phyloP scores from a whole-genome alignment of 2,797 vertebrate genomes.

The Parauchenoglanis ngamensis region DNA sequence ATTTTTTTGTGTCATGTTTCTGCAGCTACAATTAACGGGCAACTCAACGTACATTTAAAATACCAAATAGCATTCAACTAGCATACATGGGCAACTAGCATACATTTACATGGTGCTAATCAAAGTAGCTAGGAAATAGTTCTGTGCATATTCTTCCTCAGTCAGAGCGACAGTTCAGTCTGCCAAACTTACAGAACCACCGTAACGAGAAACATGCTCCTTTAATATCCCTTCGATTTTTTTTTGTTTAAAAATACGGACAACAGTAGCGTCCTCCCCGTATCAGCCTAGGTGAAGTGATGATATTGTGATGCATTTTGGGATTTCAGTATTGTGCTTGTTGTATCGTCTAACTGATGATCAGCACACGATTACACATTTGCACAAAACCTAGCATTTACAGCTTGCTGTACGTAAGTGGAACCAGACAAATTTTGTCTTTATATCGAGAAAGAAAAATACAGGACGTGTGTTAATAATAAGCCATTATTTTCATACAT shows the following conservation, averaged over 20 bases:
- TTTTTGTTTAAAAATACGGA: background rate
- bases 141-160: background rate
- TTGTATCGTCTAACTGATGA: background rate
- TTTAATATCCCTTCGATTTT: background rate
- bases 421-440: no score
- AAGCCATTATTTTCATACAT: background rate
- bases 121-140: background rate
- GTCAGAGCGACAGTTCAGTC: background rate
- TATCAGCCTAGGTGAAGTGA: background rate
- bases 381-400: background rate
- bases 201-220: background rate
- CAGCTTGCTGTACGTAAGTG: background rate
- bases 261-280: no score
- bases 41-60: background rate
- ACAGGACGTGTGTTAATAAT: background rate
- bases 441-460: background rate
- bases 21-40: background rate
- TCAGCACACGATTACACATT: background rate
- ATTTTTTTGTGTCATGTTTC: background rate
- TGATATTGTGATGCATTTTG: background rate
- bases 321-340: background rate
- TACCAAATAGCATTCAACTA: no score
- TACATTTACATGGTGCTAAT: background rate
- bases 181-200: background rate
- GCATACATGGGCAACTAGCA: background rate